phyloP scores from a whole-genome alignment of 2,797 vertebrate genomes.

The Pipistrellus nathusii region DNA sequence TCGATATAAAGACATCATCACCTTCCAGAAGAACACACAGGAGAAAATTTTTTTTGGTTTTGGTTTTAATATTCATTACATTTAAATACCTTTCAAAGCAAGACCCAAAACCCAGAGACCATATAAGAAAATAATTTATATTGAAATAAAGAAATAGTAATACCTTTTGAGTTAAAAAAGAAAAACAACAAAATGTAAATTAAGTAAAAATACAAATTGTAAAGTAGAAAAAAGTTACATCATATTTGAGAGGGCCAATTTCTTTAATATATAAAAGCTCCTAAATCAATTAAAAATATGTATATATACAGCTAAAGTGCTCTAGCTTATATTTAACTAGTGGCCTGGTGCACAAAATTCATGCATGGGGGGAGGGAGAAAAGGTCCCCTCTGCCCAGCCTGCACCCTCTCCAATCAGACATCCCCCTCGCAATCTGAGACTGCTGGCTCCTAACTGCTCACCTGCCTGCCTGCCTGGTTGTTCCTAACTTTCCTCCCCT shows the following conservation, averaged over 20 bases:
- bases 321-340: not conserved
- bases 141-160: slow-evolving; percentile 5
- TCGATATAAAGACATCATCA: not conserved
- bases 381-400: too few relatives aligned
- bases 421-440: too few relatives aligned
- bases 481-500: too few relatives aligned
- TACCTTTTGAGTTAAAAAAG: not conserved
- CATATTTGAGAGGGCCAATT: slow-evolving; percentile 20
- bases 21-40: slow-evolving; percentile 24
- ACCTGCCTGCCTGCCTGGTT: too few relatives aligned
- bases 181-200: not conserved
- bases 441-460: too few relatives aligned
- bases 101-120: not conserved
- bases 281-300: not conserved
- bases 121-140: slow-evolving; percentile 2
- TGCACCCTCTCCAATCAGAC: too few relatives aligned
- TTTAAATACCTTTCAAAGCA: slow-evolving; percentile 14
- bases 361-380: too few relatives aligned
- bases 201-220: slow-evolving; percentile 41
- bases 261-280: not conserved
- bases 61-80: not conserved
- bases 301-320: slow-evolving; percentile 12
- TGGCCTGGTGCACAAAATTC: too few relatives aligned
- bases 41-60: not conserved
- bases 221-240: not conserved